These are phyloP conservation scores for Amyelois transitella DNA, from an alignment of 1,140 invertebrate genomes.

Conservation along the genomic window DNA sequence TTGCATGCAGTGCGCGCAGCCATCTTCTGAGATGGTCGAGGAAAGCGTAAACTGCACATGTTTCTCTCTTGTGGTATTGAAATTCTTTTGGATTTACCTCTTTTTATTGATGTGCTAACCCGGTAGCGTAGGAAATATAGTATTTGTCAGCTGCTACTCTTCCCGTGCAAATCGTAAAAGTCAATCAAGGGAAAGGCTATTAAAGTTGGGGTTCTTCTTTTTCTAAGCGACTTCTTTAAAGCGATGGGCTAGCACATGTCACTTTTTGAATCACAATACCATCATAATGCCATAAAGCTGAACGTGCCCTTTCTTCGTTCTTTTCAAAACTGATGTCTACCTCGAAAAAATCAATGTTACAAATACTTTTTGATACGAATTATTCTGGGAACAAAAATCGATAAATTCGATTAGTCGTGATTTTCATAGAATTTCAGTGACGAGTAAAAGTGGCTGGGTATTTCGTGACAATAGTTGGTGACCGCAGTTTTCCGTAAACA, in stretches of 20 bases:
- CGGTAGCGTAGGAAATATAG: neutral
- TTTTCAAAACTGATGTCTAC: too few relatives aligned
- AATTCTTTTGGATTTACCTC: neutral
- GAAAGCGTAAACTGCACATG: neutral
- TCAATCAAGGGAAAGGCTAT: too few relatives aligned
- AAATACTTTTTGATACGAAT: too few relatives aligned
- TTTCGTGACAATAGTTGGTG: neutral
- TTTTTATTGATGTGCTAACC: neutral
- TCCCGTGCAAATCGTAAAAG: too few relatives aligned
- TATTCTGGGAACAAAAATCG: neutral
- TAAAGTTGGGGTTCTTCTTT: too few relatives aligned
- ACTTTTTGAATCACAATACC: too few relatives aligned
- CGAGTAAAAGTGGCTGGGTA: neutral
- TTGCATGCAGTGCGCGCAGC: neutral
- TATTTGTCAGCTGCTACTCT: too few relatives aligned
- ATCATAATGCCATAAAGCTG: too few relatives aligned
- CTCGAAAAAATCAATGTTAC: too few relatives aligned
- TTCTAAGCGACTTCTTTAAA: too few relatives aligned
- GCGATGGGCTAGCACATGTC: too few relatives aligned
- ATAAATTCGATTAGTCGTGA: neutral
- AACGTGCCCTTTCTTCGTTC: too few relatives aligned
- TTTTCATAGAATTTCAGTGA: neutral
- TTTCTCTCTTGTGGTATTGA: neutral
- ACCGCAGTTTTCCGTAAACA: constrained; percentile 20
- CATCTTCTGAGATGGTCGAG: neutral